Evolutionary conservation across 2,797 vertebrate species (phyloP).

Genomic region (Manis javanica): DNA sequence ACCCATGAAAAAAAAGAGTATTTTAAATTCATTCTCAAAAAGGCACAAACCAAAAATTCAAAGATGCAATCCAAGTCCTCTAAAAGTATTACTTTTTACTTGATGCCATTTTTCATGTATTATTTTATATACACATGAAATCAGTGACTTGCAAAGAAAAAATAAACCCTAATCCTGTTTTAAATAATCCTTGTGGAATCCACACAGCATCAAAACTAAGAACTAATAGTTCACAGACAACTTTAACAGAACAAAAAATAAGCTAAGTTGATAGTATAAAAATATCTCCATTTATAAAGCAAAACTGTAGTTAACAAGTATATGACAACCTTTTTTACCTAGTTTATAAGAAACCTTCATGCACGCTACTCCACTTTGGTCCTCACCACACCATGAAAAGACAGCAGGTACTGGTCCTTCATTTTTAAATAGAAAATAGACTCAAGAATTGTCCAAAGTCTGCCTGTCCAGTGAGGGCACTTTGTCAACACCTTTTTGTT

Average conservation of each 20-base stretch:
- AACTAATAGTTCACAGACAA: not conserved
- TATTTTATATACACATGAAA: not conserved
- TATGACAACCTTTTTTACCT: not conserved
- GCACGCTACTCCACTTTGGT: not conserved
- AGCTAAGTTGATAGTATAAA: not conserved
- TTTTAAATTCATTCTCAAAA: not conserved
- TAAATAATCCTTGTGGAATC: not conserved
- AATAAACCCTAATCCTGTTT: not conserved
- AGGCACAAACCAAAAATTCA: not conserved
- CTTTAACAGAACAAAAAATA: slow-evolving; percentile 39
- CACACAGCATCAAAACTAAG: not conserved
- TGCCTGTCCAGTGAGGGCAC: not conserved
- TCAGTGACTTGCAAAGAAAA: not conserved
- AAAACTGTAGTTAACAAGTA: not conserved
- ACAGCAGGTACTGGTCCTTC: not conserved
- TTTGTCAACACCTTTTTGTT: not conserved
- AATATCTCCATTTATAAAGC: not conserved
- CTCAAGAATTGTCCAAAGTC: not conserved
- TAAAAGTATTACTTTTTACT: slow-evolving; percentile 7
- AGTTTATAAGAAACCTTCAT: not conserved
- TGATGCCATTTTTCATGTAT: not conserved
- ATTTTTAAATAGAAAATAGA: slow-evolving; percentile 28
- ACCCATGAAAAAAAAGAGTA: not conserved
- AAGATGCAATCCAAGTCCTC: not conserved
- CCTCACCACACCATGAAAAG: not conserved